Percentiles rank a stretch among this genome's conserved stretches.
These are phyloP conservation scores for Sciaenops ocellatus DNA, from an alignment of 2,797 vertebrate species.

Conservation along the genomic window DNA sequence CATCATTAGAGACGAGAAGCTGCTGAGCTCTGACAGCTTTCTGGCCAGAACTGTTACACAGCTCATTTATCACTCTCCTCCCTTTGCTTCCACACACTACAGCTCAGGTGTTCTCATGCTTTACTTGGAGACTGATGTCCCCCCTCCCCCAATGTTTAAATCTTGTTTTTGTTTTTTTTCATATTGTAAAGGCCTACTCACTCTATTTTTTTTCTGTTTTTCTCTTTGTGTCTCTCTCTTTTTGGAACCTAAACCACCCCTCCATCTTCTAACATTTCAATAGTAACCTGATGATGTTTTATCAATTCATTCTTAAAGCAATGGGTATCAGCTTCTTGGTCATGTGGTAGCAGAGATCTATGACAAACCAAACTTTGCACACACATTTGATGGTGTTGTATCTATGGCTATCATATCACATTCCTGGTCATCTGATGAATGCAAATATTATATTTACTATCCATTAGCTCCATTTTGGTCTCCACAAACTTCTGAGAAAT, in stretches of 20 bases:
- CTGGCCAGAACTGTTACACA: background rate
- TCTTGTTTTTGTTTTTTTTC: background rate
- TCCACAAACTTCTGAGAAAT: no score
- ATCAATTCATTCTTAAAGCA: background rate
- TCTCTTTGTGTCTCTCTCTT: background rate
- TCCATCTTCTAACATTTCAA: background rate
- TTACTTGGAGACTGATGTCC: background rate
- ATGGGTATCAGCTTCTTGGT: background rate
- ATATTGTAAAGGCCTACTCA: background rate
- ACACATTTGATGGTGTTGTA: no score
- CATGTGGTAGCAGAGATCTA: background rate
- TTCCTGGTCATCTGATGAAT: no score
- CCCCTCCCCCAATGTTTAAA: background rate
- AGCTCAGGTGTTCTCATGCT: background rate
- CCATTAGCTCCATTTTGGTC: no score
- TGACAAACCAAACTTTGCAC: no score
- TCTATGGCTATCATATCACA: no score
- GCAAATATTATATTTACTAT: no score
- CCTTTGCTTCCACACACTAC: background rate
- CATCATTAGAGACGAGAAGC: constrained; percentile 24
- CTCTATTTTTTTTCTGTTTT: background rate
- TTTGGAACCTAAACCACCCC: background rate
- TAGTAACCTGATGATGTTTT: background rate
- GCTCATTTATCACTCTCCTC: constrained; percentile 13
- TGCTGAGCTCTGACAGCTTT: background rate